A percentile compares a stretch with the other conserved stretches of the same genome.
Conservation (phyloP, 2,113 vertebrate species). For the Xenopus borealis region DNA sequence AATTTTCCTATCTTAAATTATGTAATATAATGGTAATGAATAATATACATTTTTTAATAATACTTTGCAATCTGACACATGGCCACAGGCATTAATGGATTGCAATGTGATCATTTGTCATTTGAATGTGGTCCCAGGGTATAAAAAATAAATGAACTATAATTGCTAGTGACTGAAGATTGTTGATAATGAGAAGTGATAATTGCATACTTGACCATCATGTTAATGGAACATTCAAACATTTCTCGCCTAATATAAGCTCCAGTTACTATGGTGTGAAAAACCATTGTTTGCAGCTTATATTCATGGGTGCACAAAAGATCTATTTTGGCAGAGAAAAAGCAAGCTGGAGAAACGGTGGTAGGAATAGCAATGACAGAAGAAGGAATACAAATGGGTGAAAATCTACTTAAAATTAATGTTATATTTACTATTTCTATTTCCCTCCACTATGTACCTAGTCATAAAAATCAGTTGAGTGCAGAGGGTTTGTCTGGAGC, state of each 20-base stretch:
- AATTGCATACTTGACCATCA: constrained; percentile 49
- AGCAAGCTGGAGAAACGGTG: no score
- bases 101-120: constrained; percentile 36
- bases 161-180: constrained; percentile 55
- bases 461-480: no score
- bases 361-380: no score
- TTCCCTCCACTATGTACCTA: no score
- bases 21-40: constrained; percentile 38
- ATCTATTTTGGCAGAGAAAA: no score
- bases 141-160: constrained; percentile 59
- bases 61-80: constrained; percentile 20
- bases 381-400: no score
- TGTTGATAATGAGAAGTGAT: constrained; percentile 54
- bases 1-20: constrained; percentile 38
- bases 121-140: constrained; percentile 22
- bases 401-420: no score
- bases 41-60: constrained; percentile 40
- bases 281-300: no score
- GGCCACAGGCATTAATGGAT: constrained; percentile 48
- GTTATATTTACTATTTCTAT: no score
- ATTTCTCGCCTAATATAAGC: neutral
- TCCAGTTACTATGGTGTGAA: neutral
- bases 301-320: no score
- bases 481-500: no score
- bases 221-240: constrained; percentile 45